Evolutionary conservation across 1,140 invertebrate genomes (phyloP).

Genomic region (Proales similis): DNA sequence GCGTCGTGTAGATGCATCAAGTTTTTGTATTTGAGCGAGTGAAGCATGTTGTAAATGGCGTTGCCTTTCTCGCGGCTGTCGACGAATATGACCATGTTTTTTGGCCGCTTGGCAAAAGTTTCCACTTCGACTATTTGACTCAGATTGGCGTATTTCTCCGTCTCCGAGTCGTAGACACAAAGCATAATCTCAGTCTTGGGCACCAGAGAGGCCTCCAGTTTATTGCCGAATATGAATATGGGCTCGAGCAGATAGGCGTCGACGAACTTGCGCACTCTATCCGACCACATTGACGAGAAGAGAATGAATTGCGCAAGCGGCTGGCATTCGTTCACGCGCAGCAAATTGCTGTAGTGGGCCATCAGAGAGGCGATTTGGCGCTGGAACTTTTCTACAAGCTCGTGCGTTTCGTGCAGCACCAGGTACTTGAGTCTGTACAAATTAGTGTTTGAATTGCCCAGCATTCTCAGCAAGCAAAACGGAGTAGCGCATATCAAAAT

Average conservation of each 20-base stretch:
- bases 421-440: slow-evolving; percentile 17
- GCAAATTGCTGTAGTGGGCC: slow-evolving; percentile 10
- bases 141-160: too few relatives aligned
- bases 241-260: neutral
- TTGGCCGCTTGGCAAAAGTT: too few relatives aligned
- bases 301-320: slow-evolving; percentile 8
- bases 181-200: neutral
- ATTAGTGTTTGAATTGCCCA: slow-evolving; percentile 23
- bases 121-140: too few relatives aligned
- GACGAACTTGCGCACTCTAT: slow-evolving; percentile 2
- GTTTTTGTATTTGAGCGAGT: too few relatives aligned
- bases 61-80: too few relatives aligned
- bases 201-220: slow-evolving; percentile 15
- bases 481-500: slow-evolving; percentile 25
- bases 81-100: too few relatives aligned
- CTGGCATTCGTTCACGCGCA: neutral
- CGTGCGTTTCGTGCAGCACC: neutral
- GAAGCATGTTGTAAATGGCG: too few relatives aligned
- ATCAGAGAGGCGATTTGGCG: slow-evolving; percentile 19
- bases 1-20: too few relatives aligned
- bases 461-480: slow-evolving; percentile 21
- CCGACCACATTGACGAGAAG: slow-evolving; percentile 5
- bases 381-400: slow-evolving; percentile 26
- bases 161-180: too few relatives aligned
- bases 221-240: slow-evolving; percentile 18